Evolutionary conservation across 2,797 vertebrate species (phyloP).

Genomic region (Remorina albescens): DNA sequence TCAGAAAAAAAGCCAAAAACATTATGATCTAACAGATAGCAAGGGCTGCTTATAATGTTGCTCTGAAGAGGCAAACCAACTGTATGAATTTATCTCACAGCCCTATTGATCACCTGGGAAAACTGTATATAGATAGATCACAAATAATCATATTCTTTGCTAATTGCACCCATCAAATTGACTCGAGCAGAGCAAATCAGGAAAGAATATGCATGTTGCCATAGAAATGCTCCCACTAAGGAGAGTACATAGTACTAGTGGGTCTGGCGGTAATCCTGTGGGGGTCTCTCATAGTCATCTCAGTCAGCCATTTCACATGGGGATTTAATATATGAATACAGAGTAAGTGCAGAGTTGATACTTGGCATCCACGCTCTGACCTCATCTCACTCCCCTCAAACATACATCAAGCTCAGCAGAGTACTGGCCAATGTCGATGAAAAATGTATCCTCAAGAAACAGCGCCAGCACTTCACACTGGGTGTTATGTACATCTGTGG

Average conservation of each 20-base stretch:
- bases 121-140: neutral
- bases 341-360: constrained; percentile 11
- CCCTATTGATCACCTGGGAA: neutral
- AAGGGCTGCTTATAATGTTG: neutral
- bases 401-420: constrained; percentile 2
- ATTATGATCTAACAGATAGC: neutral
- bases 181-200: neutral
- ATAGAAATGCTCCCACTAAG: constrained; percentile 54
- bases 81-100: neutral
- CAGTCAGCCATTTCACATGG: constrained; percentile 13
- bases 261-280: constrained; percentile 31
- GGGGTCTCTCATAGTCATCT: constrained; percentile 47
- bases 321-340: constrained; percentile 18
- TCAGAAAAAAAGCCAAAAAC: constrained; percentile 32
- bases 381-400: constrained; percentile 12
- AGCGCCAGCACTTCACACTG: neutral
- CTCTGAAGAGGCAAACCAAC: neutral
- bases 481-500: neutral
- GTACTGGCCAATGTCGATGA: constrained; percentile 1
- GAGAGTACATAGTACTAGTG: constrained; percentile 4
- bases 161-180: neutral
- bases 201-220: constrained; percentile 41
- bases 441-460: constrained; percentile 9
- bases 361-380: constrained; percentile 18
- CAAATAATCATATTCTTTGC: neutral